These are phyloP conservation scores for Ctenodactylus gundi DNA, from an alignment of 2,113 vertebrate species.

Conservation along the genomic window DNA sequence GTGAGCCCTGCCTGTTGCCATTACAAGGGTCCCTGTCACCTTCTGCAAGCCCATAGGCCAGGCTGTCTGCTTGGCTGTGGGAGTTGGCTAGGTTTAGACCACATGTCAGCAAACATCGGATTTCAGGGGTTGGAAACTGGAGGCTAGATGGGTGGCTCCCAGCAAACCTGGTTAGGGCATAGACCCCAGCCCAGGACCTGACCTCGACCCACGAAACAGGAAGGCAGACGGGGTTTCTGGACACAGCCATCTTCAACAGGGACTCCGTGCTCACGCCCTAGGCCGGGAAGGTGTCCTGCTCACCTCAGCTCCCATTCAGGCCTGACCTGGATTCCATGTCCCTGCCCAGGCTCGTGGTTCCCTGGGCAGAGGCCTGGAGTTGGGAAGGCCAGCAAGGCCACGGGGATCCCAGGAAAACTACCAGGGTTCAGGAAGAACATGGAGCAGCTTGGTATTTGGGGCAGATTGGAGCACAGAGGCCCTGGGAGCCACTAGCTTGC, in stretches of 20 bases:
- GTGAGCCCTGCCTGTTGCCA: not conserved
- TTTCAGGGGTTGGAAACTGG: not conserved
- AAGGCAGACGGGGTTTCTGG: too few relatives aligned
- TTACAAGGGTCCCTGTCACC: not conserved
- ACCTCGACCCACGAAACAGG: not conserved
- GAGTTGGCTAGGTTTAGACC: not conserved
- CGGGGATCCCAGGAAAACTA: not conserved
- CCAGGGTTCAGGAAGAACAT: not conserved
- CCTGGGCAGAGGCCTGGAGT: not conserved
- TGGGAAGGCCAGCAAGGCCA: not conserved
- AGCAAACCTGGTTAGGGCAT: not conserved
- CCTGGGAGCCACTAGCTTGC: not conserved
- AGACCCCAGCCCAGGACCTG: not conserved
- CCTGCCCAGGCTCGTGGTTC: not conserved
- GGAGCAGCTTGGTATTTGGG: not conserved
- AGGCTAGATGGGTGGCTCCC: not conserved
- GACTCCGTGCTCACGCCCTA: not conserved
- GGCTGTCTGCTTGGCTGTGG: not conserved
- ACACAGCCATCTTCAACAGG: rapidly evolving
- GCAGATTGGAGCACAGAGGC: not conserved
- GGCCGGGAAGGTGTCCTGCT: not conserved
- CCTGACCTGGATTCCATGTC: not conserved
- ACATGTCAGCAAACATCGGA: not conserved
- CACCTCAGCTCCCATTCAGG: not conserved
- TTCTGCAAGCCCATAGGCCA: not conserved